A percentile compares a stretch with the other conserved stretches of the same genome.
Evolutionary conservation across 1,140 invertebrate species (phyloP).

Genomic region (Procambarus clarkii): DNA sequence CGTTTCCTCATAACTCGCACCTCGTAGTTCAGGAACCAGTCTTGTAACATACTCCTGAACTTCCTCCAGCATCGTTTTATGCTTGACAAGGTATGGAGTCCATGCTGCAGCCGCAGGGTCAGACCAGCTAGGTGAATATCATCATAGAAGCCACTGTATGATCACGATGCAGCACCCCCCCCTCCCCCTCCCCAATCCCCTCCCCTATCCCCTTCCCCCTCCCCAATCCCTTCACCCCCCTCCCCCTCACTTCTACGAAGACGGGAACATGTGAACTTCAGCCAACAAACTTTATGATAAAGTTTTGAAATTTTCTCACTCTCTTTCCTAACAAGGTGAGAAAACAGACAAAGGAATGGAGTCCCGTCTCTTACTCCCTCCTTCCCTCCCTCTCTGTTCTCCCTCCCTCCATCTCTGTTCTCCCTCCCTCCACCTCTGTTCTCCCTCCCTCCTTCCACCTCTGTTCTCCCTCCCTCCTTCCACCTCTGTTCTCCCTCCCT

Average conservation of each 20-base stretch:
- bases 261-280: slow-evolving; percentile 28
- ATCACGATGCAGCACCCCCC: not conserved
- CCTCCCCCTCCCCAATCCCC: not conserved
- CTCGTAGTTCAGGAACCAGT: too few species aligned
- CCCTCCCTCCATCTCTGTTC: not conserved
- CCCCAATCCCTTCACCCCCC: too few species aligned
- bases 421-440: not conserved
- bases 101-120: too few species aligned
- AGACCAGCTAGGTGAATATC: too few species aligned
- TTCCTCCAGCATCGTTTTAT: too few species aligned
- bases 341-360: slow-evolving; percentile 29
- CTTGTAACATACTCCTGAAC: too few species aligned
- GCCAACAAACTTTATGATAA: slow-evolving; percentile 55
- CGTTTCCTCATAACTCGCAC: too few species aligned
- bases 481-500: not conserved
- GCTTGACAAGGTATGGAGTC: too few species aligned
- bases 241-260: not conserved
- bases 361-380: not conserved
- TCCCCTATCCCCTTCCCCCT: too few species aligned
- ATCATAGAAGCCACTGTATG: too few species aligned
- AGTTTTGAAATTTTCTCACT: slow-evolving; percentile 58
- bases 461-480: not conserved
- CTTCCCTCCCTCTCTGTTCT: not conserved
- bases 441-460: slow-evolving; percentile 1
- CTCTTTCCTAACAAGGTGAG: slow-evolving; percentile 57